Base-by-base conservation (phyloP, 2,888 invertebrate species). In the Atethmia centrago region DNA sequence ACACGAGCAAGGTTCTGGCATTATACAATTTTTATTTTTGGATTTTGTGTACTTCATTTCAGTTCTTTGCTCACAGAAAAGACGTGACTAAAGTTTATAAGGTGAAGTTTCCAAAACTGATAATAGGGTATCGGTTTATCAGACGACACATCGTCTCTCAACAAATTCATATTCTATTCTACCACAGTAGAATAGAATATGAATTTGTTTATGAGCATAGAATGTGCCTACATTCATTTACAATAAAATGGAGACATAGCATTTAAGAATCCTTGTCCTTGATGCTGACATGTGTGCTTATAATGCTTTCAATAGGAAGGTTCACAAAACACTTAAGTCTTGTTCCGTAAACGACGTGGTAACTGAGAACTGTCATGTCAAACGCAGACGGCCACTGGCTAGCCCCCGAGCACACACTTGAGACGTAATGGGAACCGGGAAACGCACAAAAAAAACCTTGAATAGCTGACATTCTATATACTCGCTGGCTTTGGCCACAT, bases 381-480 rank as follows among this genome's bases (percentile, higher is more conserved):
- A 77, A 71, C 31, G 72, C 79, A 71, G 62, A 12, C 45, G 62
- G 72, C 79, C 45, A 51, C 45, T 51, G 79, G 76, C 61, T 71
- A 58, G 40, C 53, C 71, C 79, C 51, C 3, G 45, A 63, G 76
- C 47, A 59, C 14, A 36, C 79, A 42, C 62, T 77, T 71, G 25
- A 79, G 59, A 36, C 28, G 51, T 71, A 77, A 79, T 64, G 51
- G 58, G n/a, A 79, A 71, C 25, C 14, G 45, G 16, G 31, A 7
- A 16, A 28, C 9, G 28, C 9, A 63, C 19, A 69, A 63, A 51
- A 40, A 53, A 56, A 21, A 63, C 16, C 4, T 55, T 25, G 42
- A 61, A 59, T 53, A 42, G 28, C 45, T 28, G 62, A 9, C 28
- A 63, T 63, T 63, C 47, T n/a, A 31, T 31, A 58, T 31, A 12